Evolutionary conservation across 1,140 invertebrate genomes (phyloP), one percentile per base, ranked within the genome.

Genomic region (Drosophila lowei): DNA sequence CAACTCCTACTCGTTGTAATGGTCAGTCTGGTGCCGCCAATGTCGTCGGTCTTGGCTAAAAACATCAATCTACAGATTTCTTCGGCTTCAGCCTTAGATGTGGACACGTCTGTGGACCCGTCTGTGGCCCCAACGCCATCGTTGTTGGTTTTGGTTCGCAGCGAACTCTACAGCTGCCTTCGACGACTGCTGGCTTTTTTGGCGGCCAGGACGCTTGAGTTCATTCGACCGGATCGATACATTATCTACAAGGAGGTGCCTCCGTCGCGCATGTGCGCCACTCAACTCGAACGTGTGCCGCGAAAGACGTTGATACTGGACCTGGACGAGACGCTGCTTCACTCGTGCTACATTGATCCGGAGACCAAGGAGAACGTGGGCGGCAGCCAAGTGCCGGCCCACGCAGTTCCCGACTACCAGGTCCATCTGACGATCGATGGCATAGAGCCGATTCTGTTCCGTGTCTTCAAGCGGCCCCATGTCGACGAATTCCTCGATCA

Each of bases 311-410:
- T 86, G 2, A 44, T 86, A 1, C 52, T 86, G 0, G 84, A 88
- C 61, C 25, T 88, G 38, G 84, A 88, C 21, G 84, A 88, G 58
- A 88, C 84, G 0, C 72, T 88, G 18, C 62, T 88, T 9, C 85
- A 88, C 43, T 85, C 83, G 0, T 84, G 83, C 18, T 89, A 89
- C 50, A 23, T n/a, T 0, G 77, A 85, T 52, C 73, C 81, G 7
- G 77, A 81, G 0, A 59, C 75, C 0, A 44, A 65, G 2, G 64
- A 73, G 2, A 4, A 28, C 0, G 15, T 81, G 6, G 77, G 77
- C 18, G 80, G 77, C 25, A 28, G 6, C 3, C 25, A 38, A 3
- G 54, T 89, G 34, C 79, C 85, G 1, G 6, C 16, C 0, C 2
- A 2, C 2, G 84, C 85, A 0, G 28, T 48, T 3, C 71, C 85